phyloP scores from a whole-genome alignment of 2,888 invertebrate genomes.

The Gisinianus flammeolus region DNA sequence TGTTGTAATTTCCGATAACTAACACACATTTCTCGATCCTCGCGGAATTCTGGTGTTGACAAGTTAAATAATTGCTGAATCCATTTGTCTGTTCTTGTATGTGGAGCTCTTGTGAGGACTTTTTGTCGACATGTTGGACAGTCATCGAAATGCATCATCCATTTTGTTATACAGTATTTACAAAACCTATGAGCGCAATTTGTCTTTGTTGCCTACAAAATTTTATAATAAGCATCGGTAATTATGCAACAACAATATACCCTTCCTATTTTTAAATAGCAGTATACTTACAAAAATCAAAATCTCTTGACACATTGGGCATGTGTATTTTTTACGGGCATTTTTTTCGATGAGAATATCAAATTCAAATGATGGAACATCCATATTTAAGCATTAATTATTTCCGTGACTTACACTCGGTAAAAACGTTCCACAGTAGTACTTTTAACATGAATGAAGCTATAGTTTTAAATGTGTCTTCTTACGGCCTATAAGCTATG shows the following conservation, averaged over 20 bases:
- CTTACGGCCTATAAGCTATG: no score
- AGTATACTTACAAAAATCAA: slow-evolving; percentile 21
- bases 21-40: slow-evolving; percentile 36
- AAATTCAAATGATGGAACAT: slow-evolving; percentile 38
- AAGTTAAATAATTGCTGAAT: slow-evolving; percentile 30
- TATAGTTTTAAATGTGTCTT: no score
- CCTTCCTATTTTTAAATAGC: no score
- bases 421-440: no score
- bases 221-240: no score
- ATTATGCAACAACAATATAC: no score
- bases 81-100: slow-evolving; percentile 29
- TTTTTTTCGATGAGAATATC: slow-evolving; percentile 31
- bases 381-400: no score
- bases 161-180: slow-evolving; percentile 33
- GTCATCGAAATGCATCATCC: slow-evolving; percentile 23
- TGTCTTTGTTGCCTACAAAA: slow-evolving; percentile 20
- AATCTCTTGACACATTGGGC: slow-evolving; percentile 33
- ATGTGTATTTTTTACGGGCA: slow-evolving; percentile 24
- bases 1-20: slow-evolving; percentile 39
- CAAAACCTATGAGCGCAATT: slow-evolving; percentile 35
- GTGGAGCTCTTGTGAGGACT: not conserved
- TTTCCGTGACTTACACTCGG: no score
- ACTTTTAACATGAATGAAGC: no score
- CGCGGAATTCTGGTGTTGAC: slow-evolving; percentile 16
- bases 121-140: slow-evolving; percentile 26